These are phyloP conservation scores for Chiloscyllium plagiosum DNA, from an alignment of 2,113 vertebrate species.

Conservation along the genomic window DNA sequence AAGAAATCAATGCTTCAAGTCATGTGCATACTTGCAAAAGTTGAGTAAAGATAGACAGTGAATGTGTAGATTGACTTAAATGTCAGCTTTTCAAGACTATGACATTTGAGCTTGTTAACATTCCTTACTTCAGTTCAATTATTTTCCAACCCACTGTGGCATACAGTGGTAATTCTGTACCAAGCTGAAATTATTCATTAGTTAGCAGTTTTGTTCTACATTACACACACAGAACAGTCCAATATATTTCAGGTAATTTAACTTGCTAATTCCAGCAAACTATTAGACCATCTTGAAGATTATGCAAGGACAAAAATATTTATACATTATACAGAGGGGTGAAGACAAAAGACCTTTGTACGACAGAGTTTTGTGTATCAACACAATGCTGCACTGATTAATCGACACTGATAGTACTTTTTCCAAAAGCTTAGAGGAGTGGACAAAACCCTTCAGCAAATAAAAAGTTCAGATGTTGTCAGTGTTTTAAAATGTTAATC, in stretches of 20 bases:
- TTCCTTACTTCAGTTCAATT: conserved; percentile 58
- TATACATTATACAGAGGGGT: conserved; percentile 2
- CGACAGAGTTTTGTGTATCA: neutral
- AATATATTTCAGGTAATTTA: conserved; percentile 13
- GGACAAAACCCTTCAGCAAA: neutral
- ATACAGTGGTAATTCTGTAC: conserved; percentile 43
- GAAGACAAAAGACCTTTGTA: conserved; percentile 21
- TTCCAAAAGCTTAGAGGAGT: neutral
- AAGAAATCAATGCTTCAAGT: conserved; percentile 41
- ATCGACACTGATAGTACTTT: neutral
- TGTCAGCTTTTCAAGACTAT: conserved; percentile 55
- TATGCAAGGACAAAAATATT: conserved; percentile 25
- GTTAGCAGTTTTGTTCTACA: conserved; percentile 30
- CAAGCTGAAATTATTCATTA: conserved; percentile 54
- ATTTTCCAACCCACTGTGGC: conserved; percentile 54
- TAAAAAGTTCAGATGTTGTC: neutral
- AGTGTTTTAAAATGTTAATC: neutral
- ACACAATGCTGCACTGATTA: neutral
- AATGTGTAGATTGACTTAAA: conserved; percentile 48
- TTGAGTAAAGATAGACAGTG: conserved; percentile 42
- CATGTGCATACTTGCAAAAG: conserved; percentile 43
- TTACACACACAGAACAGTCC: neutral
- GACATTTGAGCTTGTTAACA: conserved; percentile 65
- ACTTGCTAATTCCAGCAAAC: conserved; percentile 7
- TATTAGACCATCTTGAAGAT: conserved; percentile 11